Conservation (phyloP, 1,140 invertebrate species). For the Microplitis demolitor region DNA sequence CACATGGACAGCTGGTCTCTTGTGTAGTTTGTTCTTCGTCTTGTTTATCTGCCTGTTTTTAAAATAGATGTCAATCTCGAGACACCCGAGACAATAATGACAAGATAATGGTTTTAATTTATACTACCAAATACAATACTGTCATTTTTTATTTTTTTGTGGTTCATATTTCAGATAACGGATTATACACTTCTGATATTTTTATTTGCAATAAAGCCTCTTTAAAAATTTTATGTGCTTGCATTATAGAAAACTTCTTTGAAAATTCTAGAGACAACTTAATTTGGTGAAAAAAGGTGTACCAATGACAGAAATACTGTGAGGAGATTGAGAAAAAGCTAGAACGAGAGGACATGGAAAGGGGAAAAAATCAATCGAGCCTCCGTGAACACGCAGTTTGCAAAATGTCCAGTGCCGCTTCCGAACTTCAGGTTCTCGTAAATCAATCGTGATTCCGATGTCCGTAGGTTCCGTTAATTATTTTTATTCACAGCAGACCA, state of each 20-base stretch:
- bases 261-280: no score
- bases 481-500: constrained; percentile 46
- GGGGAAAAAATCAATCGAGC: constrained; percentile 34
- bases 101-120: constrained; percentile 38
- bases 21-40: constrained; percentile 7
- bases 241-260: no score
- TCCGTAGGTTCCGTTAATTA: constrained; percentile 49
- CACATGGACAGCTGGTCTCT: constrained; percentile 29
- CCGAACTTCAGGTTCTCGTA: constrained; percentile 42
- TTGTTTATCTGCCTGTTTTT: constrained; percentile 26
- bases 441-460: constrained; percentile 49
- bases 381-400: constrained; percentile 46
- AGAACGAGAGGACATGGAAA: not conserved
- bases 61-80: constrained; percentile 35
- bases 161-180: no score
- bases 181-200: no score
- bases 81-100: constrained; percentile 38
- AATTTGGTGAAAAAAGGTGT: no score
- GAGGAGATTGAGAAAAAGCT: not conserved
- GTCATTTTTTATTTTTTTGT: not conserved
- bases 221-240: no score
- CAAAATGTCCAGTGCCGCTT: constrained; percentile 43
- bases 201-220: no score
- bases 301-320: no score
- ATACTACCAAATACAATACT: constrained; percentile 7